Evolutionary conservation across 2,888 invertebrate genomes (phyloP), one percentile per base, ranked within the genome.

Genomic region (Ischnura elegans): DNA sequence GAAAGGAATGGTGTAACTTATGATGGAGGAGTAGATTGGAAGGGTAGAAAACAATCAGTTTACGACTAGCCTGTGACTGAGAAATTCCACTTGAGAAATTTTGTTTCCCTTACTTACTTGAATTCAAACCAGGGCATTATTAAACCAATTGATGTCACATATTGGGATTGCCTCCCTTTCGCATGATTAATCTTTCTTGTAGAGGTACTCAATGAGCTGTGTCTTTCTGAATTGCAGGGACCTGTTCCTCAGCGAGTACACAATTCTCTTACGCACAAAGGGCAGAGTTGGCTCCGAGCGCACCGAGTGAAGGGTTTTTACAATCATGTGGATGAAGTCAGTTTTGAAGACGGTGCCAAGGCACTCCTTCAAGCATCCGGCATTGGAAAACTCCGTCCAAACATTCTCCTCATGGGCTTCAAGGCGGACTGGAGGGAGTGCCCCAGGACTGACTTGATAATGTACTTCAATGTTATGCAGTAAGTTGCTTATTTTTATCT

Each of bases 401-500:
- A 99, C 96, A 98, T 99, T 94, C 96, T 99, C 87, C 97, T 99
- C 95, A 98, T 99, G 97, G 99, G 99, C 3, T 99, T 98, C 96
- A 99, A 99, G 96, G 97, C 97, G 19, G 97, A 99, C 95, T 99
- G 99, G 99, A 96, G 97, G 93, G 97, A 96, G 0, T 98, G 98
- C 94, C 97, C 97, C 46, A 96, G 97, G 0, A 96, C 97, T 25
- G 98, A 98, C 94, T 97, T 99, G 13, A 97, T 97, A n/a, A 97
- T 98, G 4, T 99, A 99, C 96, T 99, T 99, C 96, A 98, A 98
- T 95, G 98, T 99, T 66, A 97, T 99, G 94, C 99, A 99, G 99
- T 99, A 96, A 97, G 98, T 96, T 86, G 13, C 51, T 19, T 51
- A 19, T 51, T 51, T 51, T 51, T 19, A 51, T 10, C 19, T 13